Evolutionary conservation across 2,797 vertebrate species (phyloP), one percentile per base, ranked within the genome.

Genomic region (Phoxinus dragarum): DNA sequence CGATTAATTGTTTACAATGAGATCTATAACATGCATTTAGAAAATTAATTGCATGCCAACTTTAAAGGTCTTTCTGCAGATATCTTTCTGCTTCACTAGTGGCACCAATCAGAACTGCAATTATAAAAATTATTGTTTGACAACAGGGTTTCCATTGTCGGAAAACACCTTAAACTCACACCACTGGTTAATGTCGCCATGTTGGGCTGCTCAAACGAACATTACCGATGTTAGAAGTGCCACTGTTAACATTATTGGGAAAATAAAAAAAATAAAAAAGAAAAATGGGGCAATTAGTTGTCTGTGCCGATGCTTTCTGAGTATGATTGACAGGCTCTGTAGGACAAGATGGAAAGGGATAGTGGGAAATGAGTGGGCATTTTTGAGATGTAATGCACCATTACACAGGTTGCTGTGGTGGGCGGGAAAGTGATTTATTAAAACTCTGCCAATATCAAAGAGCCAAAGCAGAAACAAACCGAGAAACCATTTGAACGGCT

Each of bases 401-500:
- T 73, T 59, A 82, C 52, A 34, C 52, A 23, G 36, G n/a, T 23
- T 81, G n/a, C 11, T 42, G 38, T 54, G 49, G 36, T 59, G 67
- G 49, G 49, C 40, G 52, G n/a, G 17, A 72, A 81, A 40, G 3
- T 11, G 8, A 59, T 82, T 56, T 44, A 44, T 81, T 10, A 42
- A 42, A 81, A 10, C 11, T 80, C 47, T 56, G 9, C 10, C n/a
- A 59, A 72, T 61, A 82, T 23, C 71, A 40, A 38, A 71, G 49
- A 21, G 56, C 10, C 64, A 47, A 66, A 49, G 36, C 34, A 82
- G 9, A 59, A 59, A 19, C 49, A 21, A 79, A 21, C 54, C 64
- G 19, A 31, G 16, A 36, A 34, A 19, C 21, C 3, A 69, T 6
- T 6, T 52, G 7, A 38, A 81, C 12, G 2, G 34, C 47, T 42